Percentiles rank a stretch among this genome's conserved stretches.
Evolutionary conservation across 2,797 vertebrate genomes (phyloP).

Genomic region (Selene dorsalis): DNA sequence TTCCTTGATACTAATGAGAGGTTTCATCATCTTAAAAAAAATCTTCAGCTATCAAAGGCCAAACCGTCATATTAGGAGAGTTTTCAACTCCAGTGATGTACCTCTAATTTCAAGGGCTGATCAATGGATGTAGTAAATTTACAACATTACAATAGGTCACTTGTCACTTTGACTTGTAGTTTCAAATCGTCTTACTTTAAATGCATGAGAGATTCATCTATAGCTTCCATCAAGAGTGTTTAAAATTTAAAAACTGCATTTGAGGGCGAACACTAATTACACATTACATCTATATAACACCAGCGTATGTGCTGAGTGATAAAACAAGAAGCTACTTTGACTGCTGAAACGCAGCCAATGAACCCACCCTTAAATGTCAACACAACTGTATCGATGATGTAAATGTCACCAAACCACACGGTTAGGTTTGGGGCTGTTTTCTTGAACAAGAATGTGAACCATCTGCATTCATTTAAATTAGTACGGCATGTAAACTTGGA

Average conservation of each 20-base stretch:
- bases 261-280: background rate
- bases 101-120: background rate
- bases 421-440: background rate
- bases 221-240: too few species aligned
- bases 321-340: conserved; percentile 1
- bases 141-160: background rate
- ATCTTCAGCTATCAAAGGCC: conserved; percentile 9
- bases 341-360: conserved; percentile 23
- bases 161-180: background rate
- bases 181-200: background rate
- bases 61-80: background rate
- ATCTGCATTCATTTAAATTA: background rate
- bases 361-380: conserved; percentile 47
- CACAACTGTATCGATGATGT: conserved; percentile 35
- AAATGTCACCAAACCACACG: conserved; percentile 40
- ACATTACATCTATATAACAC: too few species aligned
- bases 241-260: too few species aligned
- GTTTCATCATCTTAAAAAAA: background rate
- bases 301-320: conserved; percentile 3
- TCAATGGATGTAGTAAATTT: conserved; percentile 2
- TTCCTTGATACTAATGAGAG: too few species aligned
- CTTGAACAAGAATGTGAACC: conserved; percentile 3
- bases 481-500: background rate
- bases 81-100: background rate
- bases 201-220: too few species aligned